Evolutionary conservation across 2,888 invertebrate species (phyloP).

Genomic region (Amphipyra tragopoginis): DNA sequence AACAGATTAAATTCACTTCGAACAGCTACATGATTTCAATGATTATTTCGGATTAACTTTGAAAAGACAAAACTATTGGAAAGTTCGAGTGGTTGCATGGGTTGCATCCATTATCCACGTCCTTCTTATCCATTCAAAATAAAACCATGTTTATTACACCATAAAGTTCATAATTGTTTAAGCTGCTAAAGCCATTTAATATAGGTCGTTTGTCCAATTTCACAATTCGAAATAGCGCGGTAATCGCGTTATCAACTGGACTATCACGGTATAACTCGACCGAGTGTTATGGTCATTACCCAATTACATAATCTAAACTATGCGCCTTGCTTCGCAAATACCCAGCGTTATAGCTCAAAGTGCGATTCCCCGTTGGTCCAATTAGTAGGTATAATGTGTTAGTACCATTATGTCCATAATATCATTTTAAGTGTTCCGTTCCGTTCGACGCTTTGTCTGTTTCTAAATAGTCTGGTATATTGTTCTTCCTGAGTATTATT

Average conservation of each 20-base stretch:
- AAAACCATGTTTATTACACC: conserved; percentile 18
- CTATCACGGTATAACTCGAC: conserved; percentile 52
- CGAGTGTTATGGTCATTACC: conserved; percentile 48
- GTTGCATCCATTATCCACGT: conserved; percentile 13
- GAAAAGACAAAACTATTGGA: conserved; percentile 12
- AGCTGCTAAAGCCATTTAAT: conserved; percentile 41
- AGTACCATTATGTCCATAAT: conserved; percentile 10
- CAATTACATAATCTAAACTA: conserved; percentile 56
- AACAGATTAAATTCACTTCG: conserved; percentile 2
- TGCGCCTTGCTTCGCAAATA: conserved; percentile 45
- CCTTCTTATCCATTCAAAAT: conserved; percentile 21
- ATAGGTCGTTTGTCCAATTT: conserved; percentile 59
- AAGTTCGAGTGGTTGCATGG: conserved; percentile 10
- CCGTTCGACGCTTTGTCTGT: conserved; percentile 10
- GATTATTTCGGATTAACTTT: conserved; percentile 12
- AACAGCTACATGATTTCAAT: not conserved
- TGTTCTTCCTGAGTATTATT: conserved; percentile 10
- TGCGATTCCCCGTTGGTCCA: conserved; percentile 29
- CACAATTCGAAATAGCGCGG: conserved; percentile 53
- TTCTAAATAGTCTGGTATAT: conserved; percentile 18
- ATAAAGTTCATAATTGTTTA: conserved; percentile 34
- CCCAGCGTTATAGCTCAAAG: conserved; percentile 28
- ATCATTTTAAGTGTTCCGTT: conserved; percentile 23
- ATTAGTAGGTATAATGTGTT: conserved; percentile 38
- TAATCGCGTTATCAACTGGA: conserved; percentile 58